Conservation (phyloP, 1,140 invertebrate species). For the Hyles euphorbiae region DNA sequence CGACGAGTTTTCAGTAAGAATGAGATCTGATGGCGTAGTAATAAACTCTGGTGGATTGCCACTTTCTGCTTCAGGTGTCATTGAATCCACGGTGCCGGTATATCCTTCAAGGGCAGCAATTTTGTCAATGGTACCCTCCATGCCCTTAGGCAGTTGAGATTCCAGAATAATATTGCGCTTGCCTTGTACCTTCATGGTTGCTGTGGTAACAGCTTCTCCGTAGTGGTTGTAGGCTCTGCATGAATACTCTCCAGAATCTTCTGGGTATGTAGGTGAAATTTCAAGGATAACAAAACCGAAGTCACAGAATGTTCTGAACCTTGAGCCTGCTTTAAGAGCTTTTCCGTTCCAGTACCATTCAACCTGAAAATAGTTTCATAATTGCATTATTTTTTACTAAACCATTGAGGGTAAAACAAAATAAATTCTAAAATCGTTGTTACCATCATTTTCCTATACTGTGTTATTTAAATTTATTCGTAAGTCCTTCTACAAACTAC, state of each 20-base stretch:
- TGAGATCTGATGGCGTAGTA: slow-evolving; percentile 89
- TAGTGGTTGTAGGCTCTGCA: slow-evolving; percentile 93
- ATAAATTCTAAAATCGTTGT: no score
- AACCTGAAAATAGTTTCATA: slow-evolving; percentile 74
- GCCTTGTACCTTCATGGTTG: slow-evolving; percentile 91
- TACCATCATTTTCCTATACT: no score
- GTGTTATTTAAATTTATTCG: no score
- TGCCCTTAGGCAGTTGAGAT: slow-evolving; percentile 93
- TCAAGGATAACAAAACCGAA: slow-evolving; percentile 96
- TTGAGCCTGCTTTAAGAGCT: slow-evolving; percentile 89
- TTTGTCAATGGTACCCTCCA: slow-evolving; percentile 94
- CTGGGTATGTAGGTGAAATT: slow-evolving; percentile 95
- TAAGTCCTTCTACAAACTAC: no score
- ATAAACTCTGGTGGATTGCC: slow-evolving; percentile 95
- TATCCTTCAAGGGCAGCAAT: slow-evolving; percentile 95
- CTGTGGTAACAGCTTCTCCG: slow-evolving; percentile 95
- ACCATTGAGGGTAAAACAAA: no score
- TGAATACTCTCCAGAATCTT: slow-evolving; percentile 95
- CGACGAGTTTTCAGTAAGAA: slow-evolving; percentile 90
- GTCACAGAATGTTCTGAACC: slow-evolving; percentile 95
- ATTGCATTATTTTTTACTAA: no score
- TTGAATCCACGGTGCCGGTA: slow-evolving; percentile 78
- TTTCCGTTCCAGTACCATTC: slow-evolving; percentile 98
- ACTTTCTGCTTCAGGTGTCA: slow-evolving; percentile 85
- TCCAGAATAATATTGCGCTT: slow-evolving; percentile 94